A percentile compares a stretch with the other conserved stretches of the same genome.
Evolutionary conservation across 2,888 invertebrate genomes (phyloP).

Genomic region (Crocallis elinguaria): DNA sequence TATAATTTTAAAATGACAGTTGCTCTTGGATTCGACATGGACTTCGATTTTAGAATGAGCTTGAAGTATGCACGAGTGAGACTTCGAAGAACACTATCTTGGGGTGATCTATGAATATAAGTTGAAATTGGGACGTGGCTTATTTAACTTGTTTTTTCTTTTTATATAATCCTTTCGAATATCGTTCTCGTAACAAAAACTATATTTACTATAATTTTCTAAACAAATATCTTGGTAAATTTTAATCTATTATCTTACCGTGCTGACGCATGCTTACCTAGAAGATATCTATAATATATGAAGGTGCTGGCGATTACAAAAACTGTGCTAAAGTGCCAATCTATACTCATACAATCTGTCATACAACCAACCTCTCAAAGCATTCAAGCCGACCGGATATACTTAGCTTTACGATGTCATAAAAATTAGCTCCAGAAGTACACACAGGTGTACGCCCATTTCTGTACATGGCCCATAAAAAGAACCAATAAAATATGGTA

Average conservation of each 20-base stretch:
- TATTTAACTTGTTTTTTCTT: too few relatives aligned
- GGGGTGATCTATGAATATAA: neutral
- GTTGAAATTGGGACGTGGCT: too few relatives aligned
- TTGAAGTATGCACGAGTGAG: neutral
- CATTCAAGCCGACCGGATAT: constrained; percentile 4
- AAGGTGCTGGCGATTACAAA: neutral
- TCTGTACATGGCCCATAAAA: constrained; percentile 40
- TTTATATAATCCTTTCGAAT: too few relatives aligned
- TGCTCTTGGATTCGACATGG: constrained; percentile 14
- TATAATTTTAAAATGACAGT: constrained; percentile 48
- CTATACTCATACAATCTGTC: neutral
- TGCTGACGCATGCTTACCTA: too few relatives aligned
- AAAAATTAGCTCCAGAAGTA: constrained; percentile 26
- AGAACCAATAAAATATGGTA: constrained; percentile 46
- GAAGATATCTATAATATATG: neutral
- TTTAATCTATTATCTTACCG: too few relatives aligned
- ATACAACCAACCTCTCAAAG: neutral
- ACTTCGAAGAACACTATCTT: neutral
- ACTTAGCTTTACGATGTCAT: constrained; percentile 21
- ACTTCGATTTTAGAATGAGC: neutral
- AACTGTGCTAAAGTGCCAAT: neutral
- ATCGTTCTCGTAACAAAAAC: too few relatives aligned
- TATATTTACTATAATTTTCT: too few relatives aligned
- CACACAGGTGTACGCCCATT: constrained; percentile 33
- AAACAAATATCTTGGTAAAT: too few relatives aligned